A percentile compares a stretch with the other conserved stretches of the same genome.
Conservation (phyloP, 2,113 vertebrate genomes). For the Epinephelus lanceolatus region DNA sequence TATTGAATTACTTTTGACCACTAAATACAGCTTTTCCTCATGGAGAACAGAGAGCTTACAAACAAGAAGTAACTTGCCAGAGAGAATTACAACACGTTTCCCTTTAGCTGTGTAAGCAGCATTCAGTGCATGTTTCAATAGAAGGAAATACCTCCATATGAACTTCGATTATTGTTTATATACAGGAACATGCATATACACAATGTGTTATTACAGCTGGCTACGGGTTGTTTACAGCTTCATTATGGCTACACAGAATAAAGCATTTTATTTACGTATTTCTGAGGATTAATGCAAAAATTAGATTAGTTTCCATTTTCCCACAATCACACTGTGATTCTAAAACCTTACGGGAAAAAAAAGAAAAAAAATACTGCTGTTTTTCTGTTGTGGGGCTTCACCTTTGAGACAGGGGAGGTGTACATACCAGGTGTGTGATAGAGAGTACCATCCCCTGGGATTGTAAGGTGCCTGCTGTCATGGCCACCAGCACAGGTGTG, state of each 20-base stretch:
- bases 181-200: not conserved
- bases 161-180: not conserved
- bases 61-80: no score
- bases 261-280: not conserved
- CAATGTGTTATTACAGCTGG: not conserved
- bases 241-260: not conserved
- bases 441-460: slow-evolving; percentile 58
- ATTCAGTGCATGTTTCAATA: not conserved
- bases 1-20: no score
- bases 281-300: not conserved
- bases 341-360: slow-evolving; percentile 3
- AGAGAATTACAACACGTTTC: no score
- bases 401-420: slow-evolving; percentile 59
- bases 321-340: slow-evolving; percentile 44
- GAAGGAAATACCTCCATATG: not conserved
- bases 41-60: not conserved
- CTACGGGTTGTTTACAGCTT: not conserved
- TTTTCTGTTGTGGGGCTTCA: slow-evolving; percentile 67
- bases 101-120: not conserved
- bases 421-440: slow-evolving; percentile 75
- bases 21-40: not conserved
- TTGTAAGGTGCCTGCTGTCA: slow-evolving; percentile 71
- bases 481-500: slow-evolving; percentile 73
- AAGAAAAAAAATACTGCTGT: slow-evolving; percentile 37
- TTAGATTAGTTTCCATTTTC: slow-evolving; percentile 19